Evolutionary conservation across 2,113 vertebrate genomes (phyloP), one percentile per base, ranked within the genome.

Genomic region (Bombycilla garrulus): DNA sequence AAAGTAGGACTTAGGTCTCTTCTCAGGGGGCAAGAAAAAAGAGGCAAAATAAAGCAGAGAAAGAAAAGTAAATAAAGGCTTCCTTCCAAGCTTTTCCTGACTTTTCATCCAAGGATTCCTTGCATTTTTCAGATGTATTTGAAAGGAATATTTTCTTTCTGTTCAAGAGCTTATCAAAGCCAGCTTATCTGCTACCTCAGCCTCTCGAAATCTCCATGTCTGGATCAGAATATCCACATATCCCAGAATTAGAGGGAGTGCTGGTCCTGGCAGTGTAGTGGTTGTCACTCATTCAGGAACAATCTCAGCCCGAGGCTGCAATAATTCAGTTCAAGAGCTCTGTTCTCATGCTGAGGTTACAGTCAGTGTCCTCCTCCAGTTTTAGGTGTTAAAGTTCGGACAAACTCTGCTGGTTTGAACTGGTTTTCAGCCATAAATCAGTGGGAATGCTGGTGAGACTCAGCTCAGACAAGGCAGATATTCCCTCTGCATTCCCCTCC

Each of bases 211-310:
- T 6, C 58, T 33, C 20, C 35, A 9, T 5, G 14, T 17, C 3
- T 22, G 58, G 40, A 3, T 24, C 18, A 11, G 44, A 28, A 72
- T 1, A 14, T 26, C n/a, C 54, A 2, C 0, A 1, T 1, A 6
- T n/a, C 33, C 38, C 38, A n/a, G 38, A 10, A 23, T 10, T 0
- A 20, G 33, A 35, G 15, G 64, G 51, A 64, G 5, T 17, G 11
- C 25, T 15, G 31, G 5, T 31, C 28, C 57, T 74, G 77, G 42
- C 15, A 11, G 29, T 8, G 12, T 4, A 2, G 62, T 40, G 62
- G 11, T 4, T 50, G 2, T 7, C 84, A 15, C 60, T 78, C 7
- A 5, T 5, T 57, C 3, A 2, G 29, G 61, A 60, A 3, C 31
- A 70, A 33, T 17, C 65, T 60, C 48, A 40, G 53, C 51, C 70